These are phyloP conservation scores for Catotricha subobsoleta DNA, from an alignment of 2,888 invertebrate genomes.

Conservation along the genomic window DNA sequence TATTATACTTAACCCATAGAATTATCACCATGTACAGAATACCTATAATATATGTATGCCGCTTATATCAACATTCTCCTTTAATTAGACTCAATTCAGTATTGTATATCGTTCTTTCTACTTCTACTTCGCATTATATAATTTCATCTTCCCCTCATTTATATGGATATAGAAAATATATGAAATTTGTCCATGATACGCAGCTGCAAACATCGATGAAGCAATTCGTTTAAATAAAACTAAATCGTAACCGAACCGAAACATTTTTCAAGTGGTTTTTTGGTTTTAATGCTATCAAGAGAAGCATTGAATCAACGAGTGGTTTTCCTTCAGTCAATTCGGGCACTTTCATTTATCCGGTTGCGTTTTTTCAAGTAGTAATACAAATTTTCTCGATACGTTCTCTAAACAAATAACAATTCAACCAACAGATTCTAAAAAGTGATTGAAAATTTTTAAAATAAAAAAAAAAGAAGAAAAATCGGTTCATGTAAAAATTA, in stretches of 20 bases:
- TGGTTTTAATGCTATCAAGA: conserved; percentile 2
- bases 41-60: not conserved
- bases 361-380: not conserved
- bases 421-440: not conserved
- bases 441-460: not conserved
- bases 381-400: not conserved
- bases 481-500: not conserved
- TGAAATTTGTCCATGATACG: not conserved
- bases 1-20: not conserved
- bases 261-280: conserved; percentile 7
- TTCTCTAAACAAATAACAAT: not conserved
- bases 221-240: not conserved
- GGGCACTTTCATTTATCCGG: conserved; percentile 10
- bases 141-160: conserved; percentile 3
- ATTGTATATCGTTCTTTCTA: no score
- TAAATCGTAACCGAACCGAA: conserved; percentile 1
- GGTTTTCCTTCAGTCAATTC: conserved; percentile 13
- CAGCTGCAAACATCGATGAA: conserved; percentile 4
- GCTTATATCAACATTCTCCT: not conserved
- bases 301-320: conserved; percentile 12
- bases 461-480: not conserved
- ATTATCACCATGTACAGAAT: not conserved
- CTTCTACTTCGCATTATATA: not conserved
- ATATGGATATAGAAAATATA: no score
- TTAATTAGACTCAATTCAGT: no score